Evolutionary conservation across 2,888 invertebrate species (phyloP), one percentile per base, ranked within the genome.

Genomic region (Rhopalosiphum nymphaeae): DNA sequence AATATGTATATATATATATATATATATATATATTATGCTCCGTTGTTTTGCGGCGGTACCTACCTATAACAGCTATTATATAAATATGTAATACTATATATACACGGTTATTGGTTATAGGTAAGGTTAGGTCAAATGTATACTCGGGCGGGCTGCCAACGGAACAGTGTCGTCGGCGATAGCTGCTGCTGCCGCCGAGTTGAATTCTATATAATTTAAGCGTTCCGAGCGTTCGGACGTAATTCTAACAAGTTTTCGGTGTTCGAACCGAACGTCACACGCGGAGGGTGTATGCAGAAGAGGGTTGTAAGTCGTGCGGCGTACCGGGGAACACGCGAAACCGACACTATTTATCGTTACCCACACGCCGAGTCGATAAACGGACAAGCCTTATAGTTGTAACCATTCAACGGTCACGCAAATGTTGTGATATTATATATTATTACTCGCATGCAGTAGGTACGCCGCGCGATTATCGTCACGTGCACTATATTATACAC

Each of bases 351-450:
- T 46, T 29, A 29, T n/a, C 26, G 44, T 36, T 57, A 61, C 57
- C 42, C 21, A 46, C n/a, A 25, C 11, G 44, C 13, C n/a, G 29
- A 46, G 90, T 61, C 46, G n/a, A 67, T 61, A 90, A 67, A 90
- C 90, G 61, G 90, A 67, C 61, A 44, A 44, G 16, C 44, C 57
- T 61, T 3, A 21, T n/a, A 36, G 44, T 21, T 42, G 61, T 89
- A n/a, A 89, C 90, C 46, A 46, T 67, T n/a, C 21, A 61, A 46
- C n/a, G 90, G 61, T 90, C 90, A 90, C 90, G 90, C 61, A 36
- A 36, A 36, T 78, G 42, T 67, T 46, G 46, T 46, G n/a, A 53
- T 44, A 36, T 67, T 26, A 46, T 90, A 16, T 67, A 36, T 42
- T 56, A 56, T 42, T 56, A 57, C 9, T 26, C 21, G 4, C 11